Evolutionary conservation across 2,888 invertebrate species (phyloP).

Genomic region (Willowsia nigromaculata): DNA sequence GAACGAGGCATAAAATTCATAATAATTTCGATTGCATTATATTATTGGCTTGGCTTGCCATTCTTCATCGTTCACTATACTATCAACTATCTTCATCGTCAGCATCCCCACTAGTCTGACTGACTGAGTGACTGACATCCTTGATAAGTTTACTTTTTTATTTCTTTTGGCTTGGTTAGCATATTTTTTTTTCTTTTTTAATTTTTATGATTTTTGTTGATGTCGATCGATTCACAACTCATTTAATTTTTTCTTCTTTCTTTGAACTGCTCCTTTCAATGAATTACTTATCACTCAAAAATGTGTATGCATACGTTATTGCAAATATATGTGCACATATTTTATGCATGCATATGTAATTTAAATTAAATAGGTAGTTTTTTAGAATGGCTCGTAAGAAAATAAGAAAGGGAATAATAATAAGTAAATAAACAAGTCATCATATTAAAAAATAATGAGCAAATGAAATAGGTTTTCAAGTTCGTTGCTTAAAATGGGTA

Average conservation of each 20-base stretch:
- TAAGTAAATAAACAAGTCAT: constrained; percentile 12
- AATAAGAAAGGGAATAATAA: not conserved
- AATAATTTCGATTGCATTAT: constrained; percentile 17
- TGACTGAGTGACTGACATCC: not conserved
- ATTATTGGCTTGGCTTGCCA: not conserved
- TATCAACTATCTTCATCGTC: not conserved
- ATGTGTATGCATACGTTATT: not conserved
- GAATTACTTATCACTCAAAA: not conserved
- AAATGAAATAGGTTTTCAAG: no score
- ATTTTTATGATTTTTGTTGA: not conserved
- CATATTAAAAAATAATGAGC: not conserved
- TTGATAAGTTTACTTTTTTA: constrained; percentile 39
- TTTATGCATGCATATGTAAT: constrained; percentile 1
- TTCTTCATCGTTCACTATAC: not conserved
- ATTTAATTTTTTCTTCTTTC: not conserved
- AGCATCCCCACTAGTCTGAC: not conserved
- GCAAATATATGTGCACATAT: not conserved
- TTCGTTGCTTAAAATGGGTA: no score
- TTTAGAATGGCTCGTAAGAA: constrained; percentile 9
- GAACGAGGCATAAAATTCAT: not conserved
- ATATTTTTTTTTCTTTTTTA: not conserved
- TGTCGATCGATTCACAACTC: constrained; percentile 28
- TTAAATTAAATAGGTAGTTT: constrained; percentile 38
- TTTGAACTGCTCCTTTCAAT: not conserved
- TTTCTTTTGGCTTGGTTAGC: constrained; percentile 15